phyloP scores from a whole-genome alignment of 2,113 vertebrate species.

The Sinocyclocheilus anshuiensis region DNA sequence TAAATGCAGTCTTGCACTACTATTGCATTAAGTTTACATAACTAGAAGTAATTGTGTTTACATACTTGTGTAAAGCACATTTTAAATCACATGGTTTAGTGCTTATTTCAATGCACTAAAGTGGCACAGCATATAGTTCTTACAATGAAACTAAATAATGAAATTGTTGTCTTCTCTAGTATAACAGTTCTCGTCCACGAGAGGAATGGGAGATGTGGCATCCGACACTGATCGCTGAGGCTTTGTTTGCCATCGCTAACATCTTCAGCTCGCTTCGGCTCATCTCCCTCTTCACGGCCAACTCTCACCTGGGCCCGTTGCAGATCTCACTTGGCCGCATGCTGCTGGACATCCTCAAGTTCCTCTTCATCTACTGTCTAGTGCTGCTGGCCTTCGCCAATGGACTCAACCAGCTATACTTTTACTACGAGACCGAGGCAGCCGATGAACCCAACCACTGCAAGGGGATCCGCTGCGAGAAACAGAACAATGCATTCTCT shows the following conservation, averaged over 20 bases:
- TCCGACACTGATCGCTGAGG: slow-evolving; percentile 93
- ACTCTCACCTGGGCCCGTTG: slow-evolving; percentile 93
- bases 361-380: slow-evolving; percentile 96
- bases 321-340: slow-evolving; percentile 95
- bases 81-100: background rate
- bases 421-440: slow-evolving; percentile 96
- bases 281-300: slow-evolving; percentile 96
- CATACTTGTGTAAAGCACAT: background rate
- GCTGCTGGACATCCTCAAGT: slow-evolving; percentile 97
- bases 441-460: slow-evolving; percentile 95
- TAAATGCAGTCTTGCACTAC: background rate
- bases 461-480: slow-evolving; percentile 96
- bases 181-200: slow-evolving; percentile 91
- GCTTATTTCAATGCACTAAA: background rate
- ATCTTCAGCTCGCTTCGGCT: slow-evolving; percentile 93
- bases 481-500: slow-evolving; percentile 98
- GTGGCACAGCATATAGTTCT: background rate
- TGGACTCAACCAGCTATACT: slow-evolving; percentile 95
- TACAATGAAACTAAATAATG: background rate
- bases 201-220: slow-evolving; percentile 99
- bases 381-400: slow-evolving; percentile 93
- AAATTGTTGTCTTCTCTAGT: slow-evolving; percentile 72
- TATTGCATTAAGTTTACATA: background rate
- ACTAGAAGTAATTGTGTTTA: background rate
- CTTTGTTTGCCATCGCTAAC: slow-evolving; percentile 96